Evolutionary conservation across 2,797 vertebrate species (phyloP).

Genomic region (Simalia tracyae): DNA sequence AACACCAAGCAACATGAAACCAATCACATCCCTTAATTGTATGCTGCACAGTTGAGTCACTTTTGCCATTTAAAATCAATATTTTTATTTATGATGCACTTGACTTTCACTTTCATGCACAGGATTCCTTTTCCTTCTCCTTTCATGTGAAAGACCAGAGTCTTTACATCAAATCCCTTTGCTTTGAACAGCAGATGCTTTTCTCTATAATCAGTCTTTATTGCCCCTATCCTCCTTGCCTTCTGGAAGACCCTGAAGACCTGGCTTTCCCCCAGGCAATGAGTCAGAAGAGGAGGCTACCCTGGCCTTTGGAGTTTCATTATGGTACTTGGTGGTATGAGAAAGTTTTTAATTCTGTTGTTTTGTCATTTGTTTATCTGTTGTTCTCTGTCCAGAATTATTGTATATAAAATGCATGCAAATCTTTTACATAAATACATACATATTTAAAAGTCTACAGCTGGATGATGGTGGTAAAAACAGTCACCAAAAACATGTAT

Average conservation of each 20-base stretch:
- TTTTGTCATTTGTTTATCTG: too few species aligned
- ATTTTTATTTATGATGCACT: not conserved
- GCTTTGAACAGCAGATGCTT: not conserved
- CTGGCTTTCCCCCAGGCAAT: too few species aligned
- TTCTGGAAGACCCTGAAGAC: too few species aligned
- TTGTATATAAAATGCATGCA: too few species aligned
- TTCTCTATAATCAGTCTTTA: too few species aligned
- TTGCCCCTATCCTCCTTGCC: too few species aligned
- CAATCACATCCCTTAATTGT: not conserved
- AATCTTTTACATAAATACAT: too few species aligned
- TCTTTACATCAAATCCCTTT: not conserved
- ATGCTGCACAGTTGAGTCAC: constrained; percentile 5
- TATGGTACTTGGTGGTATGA: too few species aligned
- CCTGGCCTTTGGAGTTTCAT: too few species aligned
- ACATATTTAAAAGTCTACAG: not conserved
- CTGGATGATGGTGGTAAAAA: not conserved
- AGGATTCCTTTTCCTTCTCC: not conserved
- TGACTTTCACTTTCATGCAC: not conserved
- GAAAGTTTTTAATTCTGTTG: too few species aligned
- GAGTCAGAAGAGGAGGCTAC: too few species aligned
- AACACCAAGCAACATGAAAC: not conserved
- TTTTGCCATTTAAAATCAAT: not conserved
- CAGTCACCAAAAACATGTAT: not conserved
- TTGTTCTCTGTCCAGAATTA: too few species aligned
- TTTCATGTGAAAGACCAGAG: not conserved